Evolutionary conservation across 2,797 vertebrate species (phyloP).

Genomic region (Sternotherus odoratus): DNA sequence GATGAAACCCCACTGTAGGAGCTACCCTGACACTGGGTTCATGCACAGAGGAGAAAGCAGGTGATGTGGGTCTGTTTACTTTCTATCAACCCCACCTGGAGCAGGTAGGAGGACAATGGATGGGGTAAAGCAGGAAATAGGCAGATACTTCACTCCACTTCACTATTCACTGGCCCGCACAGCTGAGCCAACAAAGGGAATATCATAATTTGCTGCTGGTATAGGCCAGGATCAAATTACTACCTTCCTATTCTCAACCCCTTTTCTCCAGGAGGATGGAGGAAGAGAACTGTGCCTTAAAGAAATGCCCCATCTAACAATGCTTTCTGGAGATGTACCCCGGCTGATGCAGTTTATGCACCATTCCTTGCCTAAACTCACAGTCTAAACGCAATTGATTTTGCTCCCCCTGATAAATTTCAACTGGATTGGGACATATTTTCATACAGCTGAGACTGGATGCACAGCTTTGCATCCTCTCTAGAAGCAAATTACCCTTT

Average conservation of each 20-base stretch:
- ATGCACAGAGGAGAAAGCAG: not conserved
- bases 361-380: slow-evolving; percentile 25
- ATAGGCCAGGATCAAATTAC: not conserved
- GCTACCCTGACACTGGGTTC: not conserved
- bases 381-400: slow-evolving; percentile 63
- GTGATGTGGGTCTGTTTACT: not conserved
- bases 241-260: not conserved
- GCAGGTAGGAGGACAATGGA: not conserved
- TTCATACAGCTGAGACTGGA: slow-evolving; percentile 60
- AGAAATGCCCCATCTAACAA: not conserved
- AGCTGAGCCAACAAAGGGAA: not conserved
- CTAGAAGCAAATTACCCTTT: not conserved
- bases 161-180: not conserved
- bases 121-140: not conserved
- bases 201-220: not conserved
- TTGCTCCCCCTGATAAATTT: slow-evolving; percentile 54
- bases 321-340: not conserved
- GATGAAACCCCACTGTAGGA: not conserved
- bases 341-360: slow-evolving; percentile 24
- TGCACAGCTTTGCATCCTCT: slow-evolving; percentile 35
- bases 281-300: not conserved
- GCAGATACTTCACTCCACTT: not conserved
- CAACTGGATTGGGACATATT: slow-evolving; percentile 32
- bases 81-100: not conserved
- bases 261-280: not conserved